Evolutionary conservation across 2,113 vertebrate species (phyloP), one percentile per base, ranked within the genome.

Genomic region (Tyto alba): DNA sequence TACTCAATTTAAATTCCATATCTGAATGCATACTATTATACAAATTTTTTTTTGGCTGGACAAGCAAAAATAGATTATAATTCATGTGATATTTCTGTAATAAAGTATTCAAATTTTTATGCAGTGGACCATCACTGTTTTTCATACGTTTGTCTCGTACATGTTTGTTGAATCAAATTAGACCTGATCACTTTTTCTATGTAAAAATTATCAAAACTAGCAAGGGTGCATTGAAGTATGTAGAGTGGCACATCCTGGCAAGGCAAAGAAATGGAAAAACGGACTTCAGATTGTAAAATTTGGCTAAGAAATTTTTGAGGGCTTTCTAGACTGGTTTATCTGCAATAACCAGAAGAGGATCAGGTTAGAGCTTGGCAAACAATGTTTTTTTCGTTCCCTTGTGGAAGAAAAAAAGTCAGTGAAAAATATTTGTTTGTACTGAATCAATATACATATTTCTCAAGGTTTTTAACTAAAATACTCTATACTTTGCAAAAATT

Each of bases 81-180:
- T 59, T 74, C 68, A 64, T 53, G 59, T 60, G 25, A 84, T 59
- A 94, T 82, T 89, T 90, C 81, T 89, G 23, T 57, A 57, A 95
- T 48, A 93, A 73, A 66, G 48, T 36, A 69, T 66, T 40, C 18
- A 76, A 47, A 62, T 32, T 45, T 53, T 95, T 45, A 38, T 87
- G 34, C 32, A 69, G 47, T 20, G 25, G 40, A 95, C 16, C 34
- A 66, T 34, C 16, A 2, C 6, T 47, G 41, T 9, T 91, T 92
- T 87, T 88, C 48, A 81, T 69, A 36, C 21, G 88, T 91, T 62
- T 83, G n/a, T 57, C 41, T 89, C 34, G 56, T 53, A n/a, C 47
- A 68, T 57, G 52, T 72, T 90, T 92, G 79, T 69, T 85, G 40
- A 82, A 41, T 88, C 40, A 93, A 73, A 96, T 82, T 93, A 94